Percentiles rank a stretch among this genome's conserved stretches.
Conservation (phyloP, 1,140 invertebrate species). For the Ptiloglossa arizonensis region DNA sequence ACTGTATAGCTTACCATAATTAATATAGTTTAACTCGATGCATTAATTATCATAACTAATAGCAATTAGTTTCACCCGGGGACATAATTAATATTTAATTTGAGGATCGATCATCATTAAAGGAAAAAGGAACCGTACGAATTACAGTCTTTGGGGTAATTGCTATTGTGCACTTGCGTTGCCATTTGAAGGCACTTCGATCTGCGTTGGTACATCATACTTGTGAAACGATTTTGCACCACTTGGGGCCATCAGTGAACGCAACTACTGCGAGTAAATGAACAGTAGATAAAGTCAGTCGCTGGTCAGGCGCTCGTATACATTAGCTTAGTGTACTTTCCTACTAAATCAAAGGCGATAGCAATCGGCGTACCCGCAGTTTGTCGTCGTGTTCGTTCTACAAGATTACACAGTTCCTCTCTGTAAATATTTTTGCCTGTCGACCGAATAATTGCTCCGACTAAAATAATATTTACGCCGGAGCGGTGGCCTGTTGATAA, state of each 20-base stretch:
- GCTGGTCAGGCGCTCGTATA: slow-evolving; percentile 10
- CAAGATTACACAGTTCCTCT: too few species aligned
- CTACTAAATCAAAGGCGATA: slow-evolving; percentile 27
- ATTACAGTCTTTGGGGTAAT: background rate
- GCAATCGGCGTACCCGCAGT: background rate
- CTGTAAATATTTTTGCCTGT: background rate
- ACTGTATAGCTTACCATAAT: too few species aligned
- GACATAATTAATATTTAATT: background rate
- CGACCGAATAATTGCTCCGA: background rate
- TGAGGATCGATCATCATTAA: background rate
- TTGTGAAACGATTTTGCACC: slow-evolving; percentile 15
- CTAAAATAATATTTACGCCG: background rate
- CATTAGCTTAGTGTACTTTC: slow-evolving; percentile 17
- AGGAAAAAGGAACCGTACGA: background rate
- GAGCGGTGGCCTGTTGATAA: background rate
- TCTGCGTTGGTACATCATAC: background rate
- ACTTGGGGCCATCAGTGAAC: background rate
- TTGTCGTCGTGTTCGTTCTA: background rate
- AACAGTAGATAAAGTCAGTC: slow-evolving; percentile 24
- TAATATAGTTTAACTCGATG: too few species aligned
- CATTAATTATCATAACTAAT: too few species aligned
- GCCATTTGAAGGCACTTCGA: background rate
- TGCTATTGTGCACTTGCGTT: background rate
- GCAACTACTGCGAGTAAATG: background rate
- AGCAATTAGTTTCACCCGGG: too few species aligned